Evolutionary conservation across 2,797 vertebrate genomes (phyloP), one percentile per base, ranked within the genome.

Genomic region (Echiichthys vipera): DNA sequence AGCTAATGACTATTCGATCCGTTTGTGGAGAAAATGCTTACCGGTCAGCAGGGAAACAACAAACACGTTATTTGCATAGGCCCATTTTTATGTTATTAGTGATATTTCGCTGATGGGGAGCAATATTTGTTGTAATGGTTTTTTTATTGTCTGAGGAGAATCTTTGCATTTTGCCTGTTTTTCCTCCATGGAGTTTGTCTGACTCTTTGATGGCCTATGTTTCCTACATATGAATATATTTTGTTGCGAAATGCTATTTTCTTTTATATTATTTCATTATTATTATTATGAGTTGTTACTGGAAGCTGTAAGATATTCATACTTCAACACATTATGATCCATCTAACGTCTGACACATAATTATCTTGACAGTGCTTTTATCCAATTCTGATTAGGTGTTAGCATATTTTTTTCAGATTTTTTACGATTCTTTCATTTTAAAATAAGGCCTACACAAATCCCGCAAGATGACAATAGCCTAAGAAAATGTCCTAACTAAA

Each of bases 1-100:
- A 93, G 88, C 94, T 95, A 95, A 95, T 95, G 94, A 95, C 92
- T 92, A 79, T 94, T 94, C 92, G 91, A 94, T 95, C 91, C 90
- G 85, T 89, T 88, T 81, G 86, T 84, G 84, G 83, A 58, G 71
- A 90, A 91, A 85, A 86, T 83, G 83, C 86, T 86, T 55, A 78
- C 55, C 59, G 67, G 65, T 20, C 83, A 81, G 58, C 76, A 80
- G 77, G 83, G 79, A 86, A 88, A 85, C 80, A 82, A 85, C 79
- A 87, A 85, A 81, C 67, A 64, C 56, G 42, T 57, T 77, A 88
- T 92, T 91, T 91, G 77, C 84, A 90, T 80, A 42, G 32, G 24
- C 36, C 74, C 20, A 15, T 56, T 85, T 83, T 76, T 29, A 25
- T 63, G 24, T 78, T 78, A 50, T 77, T 79, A 66, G 47, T 37